phyloP scores from a whole-genome alignment of 1,140 invertebrate species.

The Pseudoatta argentina region DNA sequence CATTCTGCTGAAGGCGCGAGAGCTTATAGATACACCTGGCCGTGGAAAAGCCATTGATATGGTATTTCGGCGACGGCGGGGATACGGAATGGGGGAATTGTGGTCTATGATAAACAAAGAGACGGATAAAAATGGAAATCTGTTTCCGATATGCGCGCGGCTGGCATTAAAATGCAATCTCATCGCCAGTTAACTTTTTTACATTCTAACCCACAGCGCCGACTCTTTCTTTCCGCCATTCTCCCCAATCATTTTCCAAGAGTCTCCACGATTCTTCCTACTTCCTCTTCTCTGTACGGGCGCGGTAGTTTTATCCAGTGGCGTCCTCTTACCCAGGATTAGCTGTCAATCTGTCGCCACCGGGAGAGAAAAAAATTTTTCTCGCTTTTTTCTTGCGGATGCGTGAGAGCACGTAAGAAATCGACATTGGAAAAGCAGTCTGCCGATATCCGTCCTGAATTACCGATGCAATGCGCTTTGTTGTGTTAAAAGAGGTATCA shows the following conservation, averaged over 20 bases:
- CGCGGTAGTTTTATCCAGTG: conserved; percentile 41
- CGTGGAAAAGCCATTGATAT: conserved; percentile 56
- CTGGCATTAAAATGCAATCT: conserved; percentile 74
- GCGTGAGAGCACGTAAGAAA: conserved; percentile 2
- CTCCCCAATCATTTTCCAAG: conserved; percentile 35
- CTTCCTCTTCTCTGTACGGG: neutral
- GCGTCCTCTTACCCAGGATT: conserved; percentile 39
- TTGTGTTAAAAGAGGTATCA: neutral
- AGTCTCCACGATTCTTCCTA: neutral
- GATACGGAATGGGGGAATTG: conserved; percentile 56
- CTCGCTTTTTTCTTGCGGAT: conserved; percentile 38
- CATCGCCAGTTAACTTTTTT: conserved; percentile 67
- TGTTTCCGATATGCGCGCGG: conserved; percentile 73
- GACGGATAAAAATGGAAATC: conserved; percentile 74
- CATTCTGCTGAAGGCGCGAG: conserved; percentile 16
- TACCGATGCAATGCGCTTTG: conserved; percentile 44
- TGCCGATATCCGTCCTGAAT: conserved; percentile 1
- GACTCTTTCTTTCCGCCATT: conserved; percentile 42
- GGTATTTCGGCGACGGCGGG: conserved; percentile 48
- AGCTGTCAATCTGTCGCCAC: conserved; percentile 58
- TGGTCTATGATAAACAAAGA: conserved; percentile 65
- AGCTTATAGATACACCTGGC: conserved; percentile 48
- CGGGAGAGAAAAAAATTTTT: conserved; percentile 43
- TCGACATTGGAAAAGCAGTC: neutral
- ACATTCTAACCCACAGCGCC: conserved; percentile 54